Percentiles rank a stretch among this genome's conserved stretches.
phyloP scores from a whole-genome alignment of 2,113 vertebrate species.

The Oncorhynchus keta region DNA sequence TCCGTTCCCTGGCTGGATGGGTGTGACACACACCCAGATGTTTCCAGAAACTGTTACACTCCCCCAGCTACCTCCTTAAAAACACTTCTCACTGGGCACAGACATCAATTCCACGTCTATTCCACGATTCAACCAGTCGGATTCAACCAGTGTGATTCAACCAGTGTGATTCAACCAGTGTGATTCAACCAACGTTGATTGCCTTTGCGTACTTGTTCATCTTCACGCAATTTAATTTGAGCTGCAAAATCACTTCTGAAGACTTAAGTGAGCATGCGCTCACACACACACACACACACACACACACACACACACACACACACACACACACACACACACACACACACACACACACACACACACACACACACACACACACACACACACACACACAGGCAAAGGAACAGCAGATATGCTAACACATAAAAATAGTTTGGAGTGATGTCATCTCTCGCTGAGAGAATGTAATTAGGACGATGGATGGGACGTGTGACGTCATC shows the following conservation, averaged over 20 bases:
- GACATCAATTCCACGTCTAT: too few relatives aligned
- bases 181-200: too few relatives aligned
- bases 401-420: background rate
- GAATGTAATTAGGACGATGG: background rate
- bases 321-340: background rate
- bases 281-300: background rate
- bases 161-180: too few relatives aligned
- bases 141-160: too few relatives aligned
- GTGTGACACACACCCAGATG: background rate
- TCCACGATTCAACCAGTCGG: too few relatives aligned
- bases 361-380: background rate
- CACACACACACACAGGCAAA: background rate
- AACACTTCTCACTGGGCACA: too few relatives aligned
- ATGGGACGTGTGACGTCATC: too few relatives aligned
- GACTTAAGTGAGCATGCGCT: background rate
- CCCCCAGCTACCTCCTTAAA: too few relatives aligned
- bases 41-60: background rate
- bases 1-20: background rate
- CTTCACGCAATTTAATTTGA: background rate
- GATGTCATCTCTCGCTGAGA: background rate
- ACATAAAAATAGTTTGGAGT: background rate
- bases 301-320: background rate
- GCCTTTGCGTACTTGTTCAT: too few relatives aligned
- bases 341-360: background rate
- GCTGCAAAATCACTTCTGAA: background rate